phyloP scores from a whole-genome alignment of 2,113 vertebrate genomes.

The Toxostoma redivivum region DNA sequence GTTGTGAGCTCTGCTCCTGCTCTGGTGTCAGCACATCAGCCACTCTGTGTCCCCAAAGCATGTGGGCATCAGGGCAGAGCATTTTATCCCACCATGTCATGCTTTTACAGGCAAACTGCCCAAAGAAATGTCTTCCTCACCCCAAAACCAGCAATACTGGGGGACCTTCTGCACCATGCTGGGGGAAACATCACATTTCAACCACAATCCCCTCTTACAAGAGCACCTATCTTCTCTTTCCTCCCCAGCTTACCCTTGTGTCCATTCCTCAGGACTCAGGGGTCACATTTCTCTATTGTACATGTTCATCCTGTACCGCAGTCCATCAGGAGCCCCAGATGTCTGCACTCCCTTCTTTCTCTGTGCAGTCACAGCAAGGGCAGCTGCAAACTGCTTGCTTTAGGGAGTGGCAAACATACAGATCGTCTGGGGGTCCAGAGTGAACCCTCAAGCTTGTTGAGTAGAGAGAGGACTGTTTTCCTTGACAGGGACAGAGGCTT shows the following conservation, averaged over 20 bases:
- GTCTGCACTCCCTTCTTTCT: background rate
- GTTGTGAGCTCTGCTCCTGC: background rate
- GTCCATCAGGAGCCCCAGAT: background rate
- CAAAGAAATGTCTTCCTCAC: background rate
- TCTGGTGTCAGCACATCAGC: background rate
- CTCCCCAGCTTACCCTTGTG: background rate
- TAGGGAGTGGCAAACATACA: background rate
- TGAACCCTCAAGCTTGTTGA: background rate
- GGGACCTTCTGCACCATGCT: background rate
- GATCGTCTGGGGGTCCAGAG: background rate
- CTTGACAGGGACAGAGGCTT: background rate
- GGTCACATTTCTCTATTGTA: background rate
- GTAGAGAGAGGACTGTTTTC: background rate
- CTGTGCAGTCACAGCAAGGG: accelerated
- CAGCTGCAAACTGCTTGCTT: background rate
- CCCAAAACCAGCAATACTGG: background rate
- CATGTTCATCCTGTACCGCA: background rate
- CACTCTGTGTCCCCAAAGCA: background rate
- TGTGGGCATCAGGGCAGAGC: accelerated
- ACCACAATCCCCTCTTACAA: accelerated
- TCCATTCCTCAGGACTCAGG: background rate
- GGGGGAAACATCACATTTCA: background rate
- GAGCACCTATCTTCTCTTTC: background rate
- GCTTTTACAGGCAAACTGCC: background rate
- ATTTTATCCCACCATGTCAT: background rate